Percentiles rank a stretch among this genome's conserved stretches.
phyloP scores from a whole-genome alignment of 2,888 invertebrate genomes.

The Macrosiphum euphorbiae region DNA sequence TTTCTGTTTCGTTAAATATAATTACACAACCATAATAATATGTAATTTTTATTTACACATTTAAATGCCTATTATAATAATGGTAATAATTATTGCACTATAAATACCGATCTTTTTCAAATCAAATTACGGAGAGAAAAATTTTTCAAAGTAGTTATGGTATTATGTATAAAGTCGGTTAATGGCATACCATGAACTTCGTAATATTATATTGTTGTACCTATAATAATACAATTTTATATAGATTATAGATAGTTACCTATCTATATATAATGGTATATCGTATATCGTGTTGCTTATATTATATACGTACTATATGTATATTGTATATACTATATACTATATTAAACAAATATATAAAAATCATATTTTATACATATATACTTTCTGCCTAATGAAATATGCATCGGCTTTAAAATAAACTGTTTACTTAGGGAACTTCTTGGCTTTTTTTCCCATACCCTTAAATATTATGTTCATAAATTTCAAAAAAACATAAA shows the following conservation, averaged over 20 bases:
- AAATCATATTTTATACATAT: not conserved
- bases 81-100: not conserved
- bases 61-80: not conserved
- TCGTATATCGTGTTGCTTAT: not conserved
- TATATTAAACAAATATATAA: not conserved
- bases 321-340: not conserved
- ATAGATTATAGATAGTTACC: not conserved
- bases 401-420: conserved; percentile 3
- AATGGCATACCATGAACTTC: not conserved
- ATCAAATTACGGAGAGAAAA: not conserved
- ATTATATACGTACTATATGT: no score
- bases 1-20: not conserved
- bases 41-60: not conserved
- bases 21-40: not conserved
- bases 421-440: not conserved
- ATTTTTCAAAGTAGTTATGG: not conserved
- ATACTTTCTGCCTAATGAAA: not conserved
- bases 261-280: not conserved
- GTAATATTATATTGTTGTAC: not conserved
- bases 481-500: not conserved
- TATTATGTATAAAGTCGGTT: not conserved
- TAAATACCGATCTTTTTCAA: not conserved
- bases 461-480: not conserved
- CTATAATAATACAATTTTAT: not conserved
- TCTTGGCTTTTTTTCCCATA: not conserved